Conservation (phyloP, 2,888 invertebrate species). For the Parascotia fuliginaria region DNA sequence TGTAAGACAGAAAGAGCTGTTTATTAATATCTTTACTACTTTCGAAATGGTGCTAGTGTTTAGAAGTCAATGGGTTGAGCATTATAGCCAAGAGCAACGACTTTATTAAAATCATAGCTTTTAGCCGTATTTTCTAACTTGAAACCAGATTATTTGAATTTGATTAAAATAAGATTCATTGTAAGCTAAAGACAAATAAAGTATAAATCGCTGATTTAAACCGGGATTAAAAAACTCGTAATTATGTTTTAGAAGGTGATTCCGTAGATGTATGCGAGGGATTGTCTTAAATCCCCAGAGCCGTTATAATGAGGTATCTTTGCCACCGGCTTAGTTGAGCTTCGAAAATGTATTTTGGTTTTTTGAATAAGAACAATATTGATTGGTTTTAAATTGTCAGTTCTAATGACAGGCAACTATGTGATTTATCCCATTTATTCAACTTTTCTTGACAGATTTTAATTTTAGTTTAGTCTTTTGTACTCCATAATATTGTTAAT, state of each 20-base stretch:
- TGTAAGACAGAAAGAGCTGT: constrained; percentile 43
- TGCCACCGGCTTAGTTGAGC: constrained; percentile 23
- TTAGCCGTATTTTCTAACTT: background rate
- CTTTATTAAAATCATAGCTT: background rate
- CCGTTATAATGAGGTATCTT: constrained; percentile 47
- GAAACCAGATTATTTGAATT: too few relatives aligned
- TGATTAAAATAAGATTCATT: too few relatives aligned
- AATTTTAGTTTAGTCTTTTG: too few relatives aligned
- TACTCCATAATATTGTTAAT: too few relatives aligned
- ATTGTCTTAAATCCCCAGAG: constrained; percentile 44
- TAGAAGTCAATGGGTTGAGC: constrained; percentile 2
- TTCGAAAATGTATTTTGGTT: constrained; percentile 19
- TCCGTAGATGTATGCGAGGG: constrained; percentile 48
- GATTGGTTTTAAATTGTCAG: constrained; percentile 3
- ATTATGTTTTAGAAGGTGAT: constrained; percentile 53
- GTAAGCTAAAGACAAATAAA: constrained; percentile 31
- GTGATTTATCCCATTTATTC: too few relatives aligned
- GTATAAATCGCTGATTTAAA: constrained; percentile 41
- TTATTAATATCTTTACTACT: constrained; percentile 40
- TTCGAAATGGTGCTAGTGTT: constrained; percentile 8
- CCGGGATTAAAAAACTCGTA: constrained; percentile 54
- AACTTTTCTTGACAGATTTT: too few relatives aligned
- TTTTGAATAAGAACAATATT: constrained; percentile 13
- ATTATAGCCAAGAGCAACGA: background rate
- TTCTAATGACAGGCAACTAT: too few relatives aligned